Conservation (phyloP, 2,797 vertebrate species). For the Benthosema pterotum region DNA sequence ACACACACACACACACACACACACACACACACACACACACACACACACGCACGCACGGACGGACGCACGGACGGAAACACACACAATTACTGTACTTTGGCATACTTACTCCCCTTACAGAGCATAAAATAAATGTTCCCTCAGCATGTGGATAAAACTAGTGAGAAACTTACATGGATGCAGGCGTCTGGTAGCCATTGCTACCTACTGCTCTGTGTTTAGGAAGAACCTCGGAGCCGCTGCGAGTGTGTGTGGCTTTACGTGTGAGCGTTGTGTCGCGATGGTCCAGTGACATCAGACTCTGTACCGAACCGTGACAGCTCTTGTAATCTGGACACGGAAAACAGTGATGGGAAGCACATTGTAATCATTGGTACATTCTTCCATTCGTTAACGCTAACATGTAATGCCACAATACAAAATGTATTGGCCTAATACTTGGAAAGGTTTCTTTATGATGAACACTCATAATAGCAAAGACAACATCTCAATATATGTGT, state of each 20-base stretch:
- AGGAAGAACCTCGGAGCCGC: slow-evolving; percentile 80
- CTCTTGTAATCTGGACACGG: slow-evolving; percentile 87
- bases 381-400: background rate
- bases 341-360: slow-evolving; percentile 11
- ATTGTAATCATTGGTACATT: background rate
- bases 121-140: too few relatives aligned
- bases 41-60: background rate
- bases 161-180: slow-evolving; percentile 86
- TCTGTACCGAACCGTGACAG: slow-evolving; percentile 92
- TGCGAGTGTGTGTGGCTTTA: slow-evolving; percentile 54
- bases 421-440: too few relatives aligned
- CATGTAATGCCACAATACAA: too few relatives aligned
- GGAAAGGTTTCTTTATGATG: too few relatives aligned
- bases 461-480: too few relatives aligned
- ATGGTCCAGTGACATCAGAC: slow-evolving; percentile 87
- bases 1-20: background rate
- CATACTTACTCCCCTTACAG: too few relatives aligned
- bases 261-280: slow-evolving; percentile 71
- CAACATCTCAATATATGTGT: too few relatives aligned
- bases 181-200: slow-evolving; percentile 94
- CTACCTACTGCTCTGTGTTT: slow-evolving; percentile 82
- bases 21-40: slow-evolving; percentile 2
- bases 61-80: background rate
- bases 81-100: too few relatives aligned
- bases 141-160: too few relatives aligned